Evolutionary conservation across 2,888 invertebrate genomes (phyloP), one percentile per base, ranked within the genome.

Genomic region (Pseudococcus viburni): DNA sequence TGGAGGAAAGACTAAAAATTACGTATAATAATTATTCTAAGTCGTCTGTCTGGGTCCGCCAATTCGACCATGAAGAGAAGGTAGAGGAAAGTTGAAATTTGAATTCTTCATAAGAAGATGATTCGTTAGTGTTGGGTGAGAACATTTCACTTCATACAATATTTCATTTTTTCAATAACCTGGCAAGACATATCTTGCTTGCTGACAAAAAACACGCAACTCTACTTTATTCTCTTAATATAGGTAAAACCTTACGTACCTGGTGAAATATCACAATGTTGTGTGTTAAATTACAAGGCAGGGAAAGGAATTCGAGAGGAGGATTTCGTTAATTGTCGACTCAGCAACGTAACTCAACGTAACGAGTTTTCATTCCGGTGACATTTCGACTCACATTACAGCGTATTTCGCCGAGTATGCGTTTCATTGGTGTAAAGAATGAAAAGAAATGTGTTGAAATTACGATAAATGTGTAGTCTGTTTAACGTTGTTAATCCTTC

Each of bases 381-480:
- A 51, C 51, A 51, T 51, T 51, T 51, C 11, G 51, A 51, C 51
- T 51, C 15, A 51, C 15, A 15, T 51, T 15, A 4, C 12, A 51
- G 0, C 51, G 42, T 51, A 51, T 15, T 51, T 15, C 51, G 51
- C 51, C 4, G 11, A 15, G 15, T 51, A 12, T 2, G 51, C 51
- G 12, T 4, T n/a, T n/a, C 55, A 55, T 15, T 68, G 26, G 68
- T 26, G 12, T 0, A 46, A 19, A 46, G 1, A 5, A 5, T 12
- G 46, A 46, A 46, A 12, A 8, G n/a, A 83, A 46, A 19, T 46
- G 80, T 83, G 80, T 83, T 19, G 22, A 83, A 83, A 83, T 12
- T 1, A 46, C 80, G 42, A 46, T 83, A 46, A 83, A 83, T 19
- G 42, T 26, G 77, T 12, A 59, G 59, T 8, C 12, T 80, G 17